A percentile compares a stretch with the other conserved stretches of the same genome.
Evolutionary conservation across 2,888 invertebrate species (phyloP).

Genomic region (Caenorhabditis plicata): DNA sequence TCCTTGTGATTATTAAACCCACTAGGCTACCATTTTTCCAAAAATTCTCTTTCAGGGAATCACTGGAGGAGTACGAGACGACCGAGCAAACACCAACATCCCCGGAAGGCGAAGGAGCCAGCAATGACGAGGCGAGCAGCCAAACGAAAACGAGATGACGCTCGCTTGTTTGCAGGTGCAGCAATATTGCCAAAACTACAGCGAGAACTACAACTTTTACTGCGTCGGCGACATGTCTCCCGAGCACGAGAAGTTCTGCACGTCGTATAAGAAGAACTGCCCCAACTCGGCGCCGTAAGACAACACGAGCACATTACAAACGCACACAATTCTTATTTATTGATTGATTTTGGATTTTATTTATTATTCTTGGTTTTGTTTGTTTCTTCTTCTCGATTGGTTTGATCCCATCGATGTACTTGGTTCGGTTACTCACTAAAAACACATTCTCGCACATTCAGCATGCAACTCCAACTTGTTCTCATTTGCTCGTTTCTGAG

Average conservation of each 20-base stretch:
- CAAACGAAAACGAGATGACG: no score
- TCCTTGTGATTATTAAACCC: no score
- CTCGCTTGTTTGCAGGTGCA: conserved; percentile 23
- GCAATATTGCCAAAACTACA: conserved; percentile 47
- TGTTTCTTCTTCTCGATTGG: not conserved
- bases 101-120: conserved; percentile 14
- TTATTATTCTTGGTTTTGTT: not conserved
- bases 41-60: conserved; percentile 20
- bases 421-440: not conserved
- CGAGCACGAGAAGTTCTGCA: conserved; percentile 47
- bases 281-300: conserved; percentile 38
- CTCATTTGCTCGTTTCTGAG: not conserved
- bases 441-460: not conserved
- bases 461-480: not conserved
- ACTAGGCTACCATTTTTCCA: no score
- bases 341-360: not conserved
- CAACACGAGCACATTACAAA: conserved; percentile 6
- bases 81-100: not conserved
- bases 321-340: not conserved
- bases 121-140: conserved; percentile 8
- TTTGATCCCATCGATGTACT: not conserved
- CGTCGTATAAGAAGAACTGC: conserved; percentile 49
- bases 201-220: conserved; percentile 53
- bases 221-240: conserved; percentile 42
- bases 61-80: conserved; percentile 17